Conservation (phyloP, 2,888 invertebrate species). For the Standfussiana lucernea region DNA sequence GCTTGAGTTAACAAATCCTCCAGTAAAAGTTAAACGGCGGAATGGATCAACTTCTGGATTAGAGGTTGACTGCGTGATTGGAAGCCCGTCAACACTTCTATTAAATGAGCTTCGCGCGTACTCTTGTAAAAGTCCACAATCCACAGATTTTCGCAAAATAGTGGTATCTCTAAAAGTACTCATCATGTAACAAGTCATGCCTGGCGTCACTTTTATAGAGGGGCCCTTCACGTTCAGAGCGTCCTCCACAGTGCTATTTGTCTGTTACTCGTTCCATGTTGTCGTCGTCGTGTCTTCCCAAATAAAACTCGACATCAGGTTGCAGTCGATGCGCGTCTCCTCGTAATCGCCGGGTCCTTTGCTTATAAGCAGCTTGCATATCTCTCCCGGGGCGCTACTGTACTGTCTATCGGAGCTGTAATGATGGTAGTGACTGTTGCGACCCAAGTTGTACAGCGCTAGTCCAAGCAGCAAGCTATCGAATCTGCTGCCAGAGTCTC, state of each 20-base stretch:
- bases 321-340: slow-evolving; percentile 79
- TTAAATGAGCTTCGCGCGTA: slow-evolving; percentile 76
- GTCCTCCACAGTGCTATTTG: slow-evolving; percentile 75
- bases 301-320: slow-evolving; percentile 80
- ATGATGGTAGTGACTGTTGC: slow-evolving; percentile 67
- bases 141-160: slow-evolving; percentile 72
- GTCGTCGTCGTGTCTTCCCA: slow-evolving; percentile 68
- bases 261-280: slow-evolving; percentile 53
- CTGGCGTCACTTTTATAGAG: slow-evolving; percentile 75
- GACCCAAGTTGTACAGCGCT: slow-evolving; percentile 82
- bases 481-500: slow-evolving; percentile 80
- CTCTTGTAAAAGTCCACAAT: slow-evolving; percentile 79
- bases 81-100: slow-evolving; percentile 67
- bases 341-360: slow-evolving; percentile 78
- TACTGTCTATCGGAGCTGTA: slow-evolving; percentile 68
- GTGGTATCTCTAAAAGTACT: slow-evolving; percentile 69
- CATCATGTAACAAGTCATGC: slow-evolving; percentile 80
- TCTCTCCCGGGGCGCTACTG: slow-evolving; percentile 71
- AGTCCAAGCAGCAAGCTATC: slow-evolving; percentile 79
- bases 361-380: slow-evolving; percentile 77
- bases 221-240: slow-evolving; percentile 79
- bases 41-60: neutral
- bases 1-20: neutral
- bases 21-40: neutral
- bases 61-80: slow-evolving; percentile 19